Evolutionary conservation across 2,888 invertebrate genomes (phyloP).

Genomic region (Eupithecia subfuscata): DNA sequence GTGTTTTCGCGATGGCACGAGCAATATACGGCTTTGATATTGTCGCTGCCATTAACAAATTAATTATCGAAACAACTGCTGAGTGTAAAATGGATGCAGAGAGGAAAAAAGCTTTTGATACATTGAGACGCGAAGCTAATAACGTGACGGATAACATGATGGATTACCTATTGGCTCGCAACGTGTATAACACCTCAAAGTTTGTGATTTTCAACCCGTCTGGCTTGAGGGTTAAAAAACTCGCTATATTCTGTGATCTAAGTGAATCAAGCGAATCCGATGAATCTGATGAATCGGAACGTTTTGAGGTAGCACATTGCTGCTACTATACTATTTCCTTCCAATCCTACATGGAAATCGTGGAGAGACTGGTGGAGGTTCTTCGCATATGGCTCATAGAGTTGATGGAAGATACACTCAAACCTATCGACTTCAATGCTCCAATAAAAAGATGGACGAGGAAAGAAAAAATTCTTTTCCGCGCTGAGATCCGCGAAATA

Average conservation of each 20-base stretch:
- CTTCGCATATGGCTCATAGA: slow-evolving; percentile 18
- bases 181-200: neutral
- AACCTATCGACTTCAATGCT: slow-evolving; percentile 7
- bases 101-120: too few relatives aligned
- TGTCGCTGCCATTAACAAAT: neutral
- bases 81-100: neutral
- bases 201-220: neutral
- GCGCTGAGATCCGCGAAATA: slow-evolving; percentile 5
- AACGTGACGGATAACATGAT: neutral
- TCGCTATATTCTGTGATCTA: neutral
- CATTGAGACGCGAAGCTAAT: too few relatives aligned
- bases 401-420: slow-evolving; percentile 15
- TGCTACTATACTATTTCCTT: too few relatives aligned
- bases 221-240: neutral
- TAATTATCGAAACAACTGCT: neutral
- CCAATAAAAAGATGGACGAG: slow-evolving; percentile 18
- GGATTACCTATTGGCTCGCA: neutral
- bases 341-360: too few relatives aligned
- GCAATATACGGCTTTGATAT: neutral
- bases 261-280: neutral
- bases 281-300: too few relatives aligned
- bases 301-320: too few relatives aligned
- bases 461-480: slow-evolving; percentile 9
- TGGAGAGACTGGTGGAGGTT: slow-evolving; percentile 3
- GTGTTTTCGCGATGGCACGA: neutral